Base-by-base conservation (phyloP, 2,888 invertebrate genomes). In the Tolmerus cingulatus region DNA sequence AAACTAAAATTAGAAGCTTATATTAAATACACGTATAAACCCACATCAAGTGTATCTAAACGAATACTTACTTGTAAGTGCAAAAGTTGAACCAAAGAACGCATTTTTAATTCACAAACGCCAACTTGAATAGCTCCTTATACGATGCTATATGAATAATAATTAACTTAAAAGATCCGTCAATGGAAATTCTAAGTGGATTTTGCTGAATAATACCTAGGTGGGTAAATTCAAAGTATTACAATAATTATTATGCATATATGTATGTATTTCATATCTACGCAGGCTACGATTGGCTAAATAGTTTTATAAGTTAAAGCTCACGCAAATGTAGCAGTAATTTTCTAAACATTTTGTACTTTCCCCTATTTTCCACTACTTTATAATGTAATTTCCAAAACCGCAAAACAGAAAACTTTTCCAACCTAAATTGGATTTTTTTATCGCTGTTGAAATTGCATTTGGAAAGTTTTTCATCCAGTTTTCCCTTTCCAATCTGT, bases 401-500 rank as follows among this genome's bases (percentile, higher is more conserved):
- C 66, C 82, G 23, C 74, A 85, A 74, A 74, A 74, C 85, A 74
- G 27, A 74, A 74, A 85, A 85, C 74, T 85, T 85, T 85, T 74
- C 43, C 74, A 74, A 74, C 74, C 46, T 27, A 85, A 85, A 74
- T 85, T 74, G 85, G 74, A 74, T 85, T 82, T 37, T 85, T 84
- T 74, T 27, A 74, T 74, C 74, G 16, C 43, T n/a, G 8, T 55
- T 57, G 34, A 74, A 85, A 74, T 85, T 85, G 85, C 85, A 85
- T 43, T 74, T 85, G 74, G 30, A 46, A 85, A 85, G 74, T 40
- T 85, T 74, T 74, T 30, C 37, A 23, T 19, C 27, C 43, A 46
- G 85, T 46, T 85, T 85, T 74, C 85, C 46, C 51, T 85, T 85
- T 85, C 74, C 74, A 85, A 85, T 85, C 85, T 85, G 85, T 85